These are phyloP conservation scores for Microplitis manilae DNA, from an alignment of 2,888 invertebrate genomes.

Conservation along the genomic window DNA sequence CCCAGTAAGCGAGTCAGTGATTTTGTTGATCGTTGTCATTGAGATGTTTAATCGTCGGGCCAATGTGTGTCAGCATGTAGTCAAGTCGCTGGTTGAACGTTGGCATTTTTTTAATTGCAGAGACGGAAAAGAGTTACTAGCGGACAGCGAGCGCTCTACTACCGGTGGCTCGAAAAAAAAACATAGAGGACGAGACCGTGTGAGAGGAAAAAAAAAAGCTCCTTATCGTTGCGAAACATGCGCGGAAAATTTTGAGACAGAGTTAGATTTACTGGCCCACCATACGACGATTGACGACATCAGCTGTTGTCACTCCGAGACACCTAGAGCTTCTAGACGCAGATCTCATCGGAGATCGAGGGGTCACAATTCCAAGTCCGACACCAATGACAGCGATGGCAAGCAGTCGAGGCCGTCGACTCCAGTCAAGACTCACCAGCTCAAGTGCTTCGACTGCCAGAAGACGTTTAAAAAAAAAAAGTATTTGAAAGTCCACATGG, in stretches of 20 bases:
- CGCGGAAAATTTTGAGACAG: conserved; percentile 50
- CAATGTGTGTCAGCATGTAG: not conserved
- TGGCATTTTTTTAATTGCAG: conserved; percentile 2
- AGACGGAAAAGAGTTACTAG: not conserved
- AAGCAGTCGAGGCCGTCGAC: not conserved
- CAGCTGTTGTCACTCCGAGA: not conserved
- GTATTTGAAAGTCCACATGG: conserved; percentile 59
- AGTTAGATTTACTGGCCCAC: conserved; percentile 52
- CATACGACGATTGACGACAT: conserved; percentile 50
- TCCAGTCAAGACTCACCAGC: not conserved
- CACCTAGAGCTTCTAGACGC: not conserved
- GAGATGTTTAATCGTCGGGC: not conserved
- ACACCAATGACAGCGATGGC: no score
- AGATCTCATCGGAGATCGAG: no score
- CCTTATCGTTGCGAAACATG: conserved; percentile 54
- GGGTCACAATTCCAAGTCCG: no score
- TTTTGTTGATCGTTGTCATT: not conserved
- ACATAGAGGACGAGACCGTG: not conserved
- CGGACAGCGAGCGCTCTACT: no score
- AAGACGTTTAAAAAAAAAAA: conserved; percentile 60
- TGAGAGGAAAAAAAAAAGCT: not conserved
- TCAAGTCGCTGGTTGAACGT: not conserved
- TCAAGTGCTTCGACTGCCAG: conserved; percentile 57
- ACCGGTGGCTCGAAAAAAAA: not conserved
- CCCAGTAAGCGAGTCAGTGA: not conserved